These are phyloP conservation scores for Podarcis muralis DNA, from an alignment of 2,113 vertebrate genomes.

Conservation along the genomic window DNA sequence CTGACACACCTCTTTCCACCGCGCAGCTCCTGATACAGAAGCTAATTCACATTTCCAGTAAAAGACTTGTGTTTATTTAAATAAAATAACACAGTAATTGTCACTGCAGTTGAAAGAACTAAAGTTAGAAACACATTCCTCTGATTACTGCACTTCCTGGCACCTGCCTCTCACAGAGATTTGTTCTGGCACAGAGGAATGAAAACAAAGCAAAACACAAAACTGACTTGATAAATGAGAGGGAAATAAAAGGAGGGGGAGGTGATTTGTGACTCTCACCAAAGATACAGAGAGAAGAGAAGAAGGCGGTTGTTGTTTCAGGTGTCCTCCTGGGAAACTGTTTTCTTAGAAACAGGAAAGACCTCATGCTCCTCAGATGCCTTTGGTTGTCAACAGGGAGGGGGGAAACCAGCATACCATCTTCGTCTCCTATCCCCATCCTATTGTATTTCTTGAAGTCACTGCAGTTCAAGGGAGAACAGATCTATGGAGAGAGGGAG, in stretches of 20 bases:
- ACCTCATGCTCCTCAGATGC: background rate
- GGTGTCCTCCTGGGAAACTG: slow-evolving; percentile 16
- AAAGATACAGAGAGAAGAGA: slow-evolving; percentile 8
- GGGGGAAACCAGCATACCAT: background rate
- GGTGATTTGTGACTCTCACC: slow-evolving; percentile 32
- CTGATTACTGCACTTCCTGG: slow-evolving; percentile 50
- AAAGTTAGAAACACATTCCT: slow-evolving; percentile 56
- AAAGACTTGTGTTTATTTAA: slow-evolving; percentile 48
- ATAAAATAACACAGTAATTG: slow-evolving; percentile 42
- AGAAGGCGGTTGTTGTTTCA: slow-evolving; percentile 27
- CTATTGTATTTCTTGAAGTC: slow-evolving; percentile 16
- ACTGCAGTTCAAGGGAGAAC: background rate
- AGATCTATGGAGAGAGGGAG: background rate
- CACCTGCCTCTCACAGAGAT: slow-evolving; percentile 55
- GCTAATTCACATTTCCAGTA: slow-evolving; percentile 38
- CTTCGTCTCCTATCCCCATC: background rate
- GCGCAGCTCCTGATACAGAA: slow-evolving; percentile 37
- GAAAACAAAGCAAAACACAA: slow-evolving; percentile 61
- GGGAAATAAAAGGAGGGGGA: slow-evolving; percentile 7
- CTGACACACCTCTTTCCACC: background rate
- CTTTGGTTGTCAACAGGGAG: background rate
- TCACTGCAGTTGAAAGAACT: slow-evolving; percentile 39
- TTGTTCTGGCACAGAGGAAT: slow-evolving; percentile 52
- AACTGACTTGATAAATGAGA: slow-evolving; percentile 34
- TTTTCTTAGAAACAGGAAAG: slow-evolving; percentile 32